These are phyloP conservation scores for Synergus gifuensis DNA, from an alignment of 2,888 invertebrate genomes.

Conservation along the genomic window DNA sequence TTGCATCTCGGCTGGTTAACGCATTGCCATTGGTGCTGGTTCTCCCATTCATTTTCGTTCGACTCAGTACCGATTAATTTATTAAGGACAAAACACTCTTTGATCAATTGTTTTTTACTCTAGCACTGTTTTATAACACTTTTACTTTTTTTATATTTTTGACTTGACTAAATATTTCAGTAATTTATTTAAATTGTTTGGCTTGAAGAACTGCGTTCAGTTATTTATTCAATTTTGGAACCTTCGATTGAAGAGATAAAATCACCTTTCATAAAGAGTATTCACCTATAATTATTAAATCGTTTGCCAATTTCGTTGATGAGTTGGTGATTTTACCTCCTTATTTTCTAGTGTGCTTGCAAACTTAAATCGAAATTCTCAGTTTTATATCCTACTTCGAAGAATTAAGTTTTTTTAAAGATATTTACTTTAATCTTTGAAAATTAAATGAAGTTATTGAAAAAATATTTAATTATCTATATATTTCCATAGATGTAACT, in stretches of 20 bases:
- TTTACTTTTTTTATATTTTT: conserved; percentile 24
- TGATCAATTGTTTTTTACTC: conserved; percentile 10
- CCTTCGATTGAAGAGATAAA: conserved; percentile 27
- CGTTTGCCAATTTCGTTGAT: not conserved
- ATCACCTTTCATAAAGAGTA: not conserved
- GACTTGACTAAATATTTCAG: not conserved
- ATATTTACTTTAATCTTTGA: not conserved
- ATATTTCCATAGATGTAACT: too few species aligned
- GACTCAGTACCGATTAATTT: conserved; percentile 29
- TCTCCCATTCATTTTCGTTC: conserved; percentile 57
- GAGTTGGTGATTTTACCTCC: conserved; percentile 8
- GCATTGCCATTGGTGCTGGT: conserved; percentile 76
- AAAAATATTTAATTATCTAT: too few species aligned
- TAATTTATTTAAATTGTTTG: not conserved
- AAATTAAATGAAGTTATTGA: not conserved
- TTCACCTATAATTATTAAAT: not conserved
- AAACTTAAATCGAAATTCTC: conserved; percentile 9
- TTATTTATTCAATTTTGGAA: not conserved
- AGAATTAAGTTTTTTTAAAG: not conserved
- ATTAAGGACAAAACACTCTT: conserved; percentile 20
- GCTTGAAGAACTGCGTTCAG: conserved; percentile 5
- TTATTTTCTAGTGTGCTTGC: not conserved
- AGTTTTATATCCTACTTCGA: not conserved
- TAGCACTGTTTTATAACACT: conserved; percentile 20
- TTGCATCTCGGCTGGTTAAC: conserved; percentile 69